Percentiles rank a stretch among this genome's conserved stretches.
These are phyloP conservation scores for Muntiacus reevesi DNA, from an alignment of 2,113 vertebrate genomes.

Conservation along the genomic window DNA sequence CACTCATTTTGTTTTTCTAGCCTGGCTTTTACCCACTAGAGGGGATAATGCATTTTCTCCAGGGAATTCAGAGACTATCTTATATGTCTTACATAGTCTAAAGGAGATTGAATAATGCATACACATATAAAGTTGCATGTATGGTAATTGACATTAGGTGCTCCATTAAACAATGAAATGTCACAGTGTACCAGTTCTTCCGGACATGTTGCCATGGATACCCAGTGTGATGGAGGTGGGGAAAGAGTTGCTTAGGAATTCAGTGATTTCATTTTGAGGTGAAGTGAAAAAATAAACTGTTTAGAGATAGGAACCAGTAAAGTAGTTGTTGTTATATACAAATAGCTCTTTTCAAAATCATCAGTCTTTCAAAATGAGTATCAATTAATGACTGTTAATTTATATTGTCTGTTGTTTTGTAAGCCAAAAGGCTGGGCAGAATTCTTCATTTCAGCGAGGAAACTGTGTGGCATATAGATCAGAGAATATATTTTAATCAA, in stretches of 20 bases:
- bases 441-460: slow-evolving; percentile 23
- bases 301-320: slow-evolving; percentile 44
- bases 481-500: slow-evolving; percentile 23
- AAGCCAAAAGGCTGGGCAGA: not conserved
- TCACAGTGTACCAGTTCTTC: slow-evolving; percentile 60
- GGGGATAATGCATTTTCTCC: slow-evolving; percentile 30
- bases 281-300: slow-evolving; percentile 36
- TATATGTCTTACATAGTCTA: slow-evolving; percentile 19
- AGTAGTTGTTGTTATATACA: not conserved
- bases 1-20: slow-evolving; percentile 41
- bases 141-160: slow-evolving; percentile 59
- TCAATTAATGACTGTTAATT: not conserved
- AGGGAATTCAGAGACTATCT: slow-evolving; percentile 8
- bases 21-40: slow-evolving; percentile 42
- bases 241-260: slow-evolving; percentile 69
- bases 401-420: slow-evolving; percentile 31
- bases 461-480: not conserved
- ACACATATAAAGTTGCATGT: slow-evolving; percentile 40
- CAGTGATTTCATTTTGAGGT: slow-evolving; percentile 40
- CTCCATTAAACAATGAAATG: slow-evolving; percentile 68
- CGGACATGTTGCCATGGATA: slow-evolving; percentile 69
- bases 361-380: slow-evolving; percentile 46
- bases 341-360: slow-evolving; percentile 50
- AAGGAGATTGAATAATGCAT: slow-evolving; percentile 41
- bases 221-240: slow-evolving; percentile 62